Base-by-base conservation (phyloP, 2,888 invertebrate species). In the Periphyllus acericola region DNA sequence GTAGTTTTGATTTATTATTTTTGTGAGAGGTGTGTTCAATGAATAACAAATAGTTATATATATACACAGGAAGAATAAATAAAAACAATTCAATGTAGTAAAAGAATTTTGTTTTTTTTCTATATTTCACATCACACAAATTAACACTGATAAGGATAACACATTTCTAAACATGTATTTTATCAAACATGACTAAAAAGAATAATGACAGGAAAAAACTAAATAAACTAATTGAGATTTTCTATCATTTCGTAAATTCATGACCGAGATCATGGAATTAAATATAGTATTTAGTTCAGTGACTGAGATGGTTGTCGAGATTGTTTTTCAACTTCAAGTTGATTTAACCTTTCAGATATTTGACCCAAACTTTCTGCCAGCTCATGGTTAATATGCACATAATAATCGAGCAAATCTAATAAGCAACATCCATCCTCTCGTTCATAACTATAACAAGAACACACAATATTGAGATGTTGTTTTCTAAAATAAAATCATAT, bases 361-460 rank as follows among this genome's bases (percentile, higher is more conserved):
- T 14, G 19, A 46, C 81, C 80, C 11, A 87, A 66, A n/a, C 40
- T 46, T 6, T 74, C 25, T 34, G 80, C 60, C 17, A 87, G 21
- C 34, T 87, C 80, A 66, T 32, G 68, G 40, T 87, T 87, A n/a
- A 74, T 32, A 66, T 87, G 66, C 19, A 66, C 2, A 66, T 87
- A 87, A 74, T 87, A 87, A 17, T 87, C 87, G 11, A 87, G n/a
- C 60, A 87, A 74, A 87, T 87, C 87, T 87, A 87, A 66, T 60
- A 87, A 34, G 3, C 87, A 87, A 32, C 60, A 55, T 4, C 32
- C 52, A 66, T 81, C 46, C 40, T 3, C 68, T 71, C 74, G 87
- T 25, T 80, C 80, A 52, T 55, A 17, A 74, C 87, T 87, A 40
- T 36, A 86, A 85, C 0, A 66, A 83, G 21, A 21, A 40, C 5